These are phyloP conservation scores for Caenorhabditis japonica DNA, from an alignment of 2,888 invertebrate species.

Conservation along the genomic window DNA sequence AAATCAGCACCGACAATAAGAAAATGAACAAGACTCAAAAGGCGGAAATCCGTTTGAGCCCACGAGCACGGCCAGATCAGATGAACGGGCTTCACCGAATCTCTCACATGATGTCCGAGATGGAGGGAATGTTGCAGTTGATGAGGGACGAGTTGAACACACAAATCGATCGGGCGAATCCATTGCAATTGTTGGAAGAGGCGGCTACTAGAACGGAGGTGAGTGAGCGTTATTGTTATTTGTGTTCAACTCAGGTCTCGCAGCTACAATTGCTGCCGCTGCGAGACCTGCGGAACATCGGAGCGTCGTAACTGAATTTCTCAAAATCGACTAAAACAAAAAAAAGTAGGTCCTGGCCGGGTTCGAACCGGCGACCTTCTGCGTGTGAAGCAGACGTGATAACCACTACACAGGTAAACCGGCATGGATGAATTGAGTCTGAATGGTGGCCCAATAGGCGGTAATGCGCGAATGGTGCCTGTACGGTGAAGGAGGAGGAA, in stretches of 20 bases:
- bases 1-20: too few relatives aligned
- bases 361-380: slow-evolving; percentile 74
- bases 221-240: too few relatives aligned
- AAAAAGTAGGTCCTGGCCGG: slow-evolving; percentile 61
- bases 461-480: too few relatives aligned
- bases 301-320: too few relatives aligned
- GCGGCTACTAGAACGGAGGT: slow-evolving; percentile 32
- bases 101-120: slow-evolving; percentile 37
- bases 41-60: slow-evolving; percentile 47
- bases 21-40: slow-evolving; percentile 29
- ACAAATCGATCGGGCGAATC: slow-evolving; percentile 18
- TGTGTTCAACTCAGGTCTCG: too few relatives aligned
- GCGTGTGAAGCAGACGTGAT: slow-evolving; percentile 74
- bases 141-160: slow-evolving; percentile 33
- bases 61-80: slow-evolving; percentile 8
- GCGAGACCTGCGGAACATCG: too few relatives aligned
- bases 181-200: slow-evolving; percentile 22
- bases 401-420: slow-evolving; percentile 65
- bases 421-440: too few relatives aligned
- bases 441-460: too few relatives aligned
- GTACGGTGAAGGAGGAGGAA: too few relatives aligned
- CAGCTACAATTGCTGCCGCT: too few relatives aligned
- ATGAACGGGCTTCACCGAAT: slow-evolving; percentile 34
- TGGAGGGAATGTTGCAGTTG: slow-evolving; percentile 38
- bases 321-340: neutral